Percentiles rank a stretch among this genome's conserved stretches.
Conservation (phyloP, 2,797 vertebrate species). For the Bryconaethiops microstoma region DNA sequence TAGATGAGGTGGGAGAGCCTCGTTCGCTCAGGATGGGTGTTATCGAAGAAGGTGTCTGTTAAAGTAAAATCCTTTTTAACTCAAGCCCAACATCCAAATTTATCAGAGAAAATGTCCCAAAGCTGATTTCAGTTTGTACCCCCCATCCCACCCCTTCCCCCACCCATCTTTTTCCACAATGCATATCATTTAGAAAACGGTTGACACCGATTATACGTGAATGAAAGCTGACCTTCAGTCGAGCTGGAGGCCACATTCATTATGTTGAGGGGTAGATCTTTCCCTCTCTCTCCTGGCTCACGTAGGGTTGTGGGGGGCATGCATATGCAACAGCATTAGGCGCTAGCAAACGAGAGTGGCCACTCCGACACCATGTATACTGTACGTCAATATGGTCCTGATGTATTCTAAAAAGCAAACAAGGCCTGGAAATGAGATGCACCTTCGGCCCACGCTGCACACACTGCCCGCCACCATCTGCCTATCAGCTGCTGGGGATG, state of each 20-base stretch:
- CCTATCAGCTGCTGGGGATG: conserved; percentile 96
- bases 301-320: conserved; percentile 64
- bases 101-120: conserved; percentile 77
- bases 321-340: conserved; percentile 82
- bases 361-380: conserved; percentile 94
- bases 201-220: conserved; percentile 88
- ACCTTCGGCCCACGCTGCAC: conserved; percentile 92
- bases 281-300: conserved; percentile 41
- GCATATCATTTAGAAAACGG: conserved; percentile 86
- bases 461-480: conserved; percentile 94
- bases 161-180: conserved; percentile 66
- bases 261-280: conserved; percentile 74
- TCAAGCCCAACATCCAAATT: conserved; percentile 73
- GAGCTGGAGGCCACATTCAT: conserved; percentile 85
- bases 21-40: conserved; percentile 5
- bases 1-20: conserved; percentile 20
- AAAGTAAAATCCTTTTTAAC: conserved; percentile 60
- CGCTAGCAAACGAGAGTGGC: conserved; percentile 80
- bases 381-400: conserved; percentile 99
- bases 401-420: conserved; percentile 99
- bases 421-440: conserved; percentile 98
- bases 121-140: conserved; percentile 74
- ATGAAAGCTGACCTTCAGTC: conserved; percentile 95
- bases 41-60: conserved; percentile 33
- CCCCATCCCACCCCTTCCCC: background rate